Evolutionary conservation across 2,797 vertebrate genomes (phyloP), one percentile per base, ranked within the genome.

Genomic region (Sebastes oblongus): DNA sequence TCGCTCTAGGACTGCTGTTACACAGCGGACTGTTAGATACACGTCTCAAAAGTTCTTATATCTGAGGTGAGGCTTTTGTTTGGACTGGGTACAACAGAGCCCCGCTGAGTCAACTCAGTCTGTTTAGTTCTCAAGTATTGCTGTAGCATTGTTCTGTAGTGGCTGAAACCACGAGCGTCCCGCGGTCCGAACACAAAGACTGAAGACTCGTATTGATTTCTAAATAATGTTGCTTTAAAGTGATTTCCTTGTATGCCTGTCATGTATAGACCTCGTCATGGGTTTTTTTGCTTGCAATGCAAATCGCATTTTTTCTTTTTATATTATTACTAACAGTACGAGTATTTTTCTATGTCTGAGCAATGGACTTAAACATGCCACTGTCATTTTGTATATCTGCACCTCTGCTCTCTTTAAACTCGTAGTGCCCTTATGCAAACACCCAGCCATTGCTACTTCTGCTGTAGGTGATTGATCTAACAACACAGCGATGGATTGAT

Each of bases 401-500:
- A 86, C 87, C 86, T 84, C 80, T 87, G 84, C 89, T 91, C 83
- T 90, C 83, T 87, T 90, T 78, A 83, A 92, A 87, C 84, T 89
- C 68, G 85, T 94, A 93, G 93, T 94, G 90, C 92, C 89, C 94
- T 94, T 94, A 93, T 92, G 88, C 92, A 93, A 94, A 93, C 89
- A 90, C 88, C 88, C 90, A 91, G 87, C 82, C 91, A 80, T 89
- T 69, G 89, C 91, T 94, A 78, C 84, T 89, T 91, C 90, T 89
- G 77, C 90, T 91, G 82, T 91, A 84, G 78, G 76, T 83, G 81
- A 91, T 83, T 80, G 75, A 85, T 60, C 72, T 56, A 52, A 82
- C 30, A 29, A 78, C 67, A 34, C 80, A 69, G 75, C 11, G 74
- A 84, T 80, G 82, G 73, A 36, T 84, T 78, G 74, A 84, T 80